A percentile compares a stretch with the other conserved stretches of the same genome.
These are phyloP conservation scores for Xylocopa sonorina DNA, from an alignment of 1,140 invertebrate genomes.

Conservation along the genomic window DNA sequence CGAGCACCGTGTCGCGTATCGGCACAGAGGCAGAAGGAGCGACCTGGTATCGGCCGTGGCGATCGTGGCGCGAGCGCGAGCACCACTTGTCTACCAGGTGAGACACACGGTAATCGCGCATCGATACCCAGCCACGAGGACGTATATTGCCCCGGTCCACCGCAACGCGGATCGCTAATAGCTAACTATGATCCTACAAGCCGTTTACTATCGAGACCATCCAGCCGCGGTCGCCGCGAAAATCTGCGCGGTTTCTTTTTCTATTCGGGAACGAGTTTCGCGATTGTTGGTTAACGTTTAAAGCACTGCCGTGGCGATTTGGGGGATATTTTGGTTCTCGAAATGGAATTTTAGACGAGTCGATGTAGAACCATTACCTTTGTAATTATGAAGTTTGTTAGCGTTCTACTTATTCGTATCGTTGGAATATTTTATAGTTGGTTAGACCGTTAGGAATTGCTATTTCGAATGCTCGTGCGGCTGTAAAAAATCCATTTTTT, in stretches of 20 bases:
- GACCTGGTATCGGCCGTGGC: background rate
- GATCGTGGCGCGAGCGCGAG: background rate
- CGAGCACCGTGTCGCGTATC: background rate
- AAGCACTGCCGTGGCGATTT: no score
- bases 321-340: no score
- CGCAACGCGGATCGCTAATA: slow-evolving; percentile 39
- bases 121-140: slow-evolving; percentile 26
- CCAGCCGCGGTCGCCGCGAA: slow-evolving; percentile 28
- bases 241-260: background rate
- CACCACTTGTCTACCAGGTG: slow-evolving; percentile 10
- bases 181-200: slow-evolving; percentile 53
- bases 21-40: background rate
- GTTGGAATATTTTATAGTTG: no score
- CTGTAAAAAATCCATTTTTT: no score
- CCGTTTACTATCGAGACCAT: slow-evolving; percentile 30
- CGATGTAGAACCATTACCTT: no score
- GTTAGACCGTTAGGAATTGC: no score
- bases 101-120: slow-evolving; percentile 25
- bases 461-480: no score
- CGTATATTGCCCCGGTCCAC: slow-evolving; percentile 20
- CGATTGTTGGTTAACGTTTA: no score
- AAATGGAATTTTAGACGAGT: no score
- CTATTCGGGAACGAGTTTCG: no score
- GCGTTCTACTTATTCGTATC: no score
- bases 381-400: no score